phyloP scores from a whole-genome alignment of 2,113 vertebrate genomes.

The Laticauda laticaudata region DNA sequence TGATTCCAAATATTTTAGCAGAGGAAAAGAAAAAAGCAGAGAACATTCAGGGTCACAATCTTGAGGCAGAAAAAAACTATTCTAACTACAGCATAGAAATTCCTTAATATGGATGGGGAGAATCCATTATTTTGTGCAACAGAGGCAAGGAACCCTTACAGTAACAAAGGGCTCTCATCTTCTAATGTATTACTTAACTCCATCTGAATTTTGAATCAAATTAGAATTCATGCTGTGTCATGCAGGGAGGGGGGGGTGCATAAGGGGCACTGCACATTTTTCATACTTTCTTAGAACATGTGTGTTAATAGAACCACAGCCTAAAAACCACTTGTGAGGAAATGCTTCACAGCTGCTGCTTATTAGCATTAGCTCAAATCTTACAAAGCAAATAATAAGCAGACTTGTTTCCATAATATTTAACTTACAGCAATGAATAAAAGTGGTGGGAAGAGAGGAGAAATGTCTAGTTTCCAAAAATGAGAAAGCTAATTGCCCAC shows the following conservation, averaged over 20 bases:
- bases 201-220: conserved; percentile 29
- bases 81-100: not conserved
- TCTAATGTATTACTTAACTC: conserved; percentile 23
- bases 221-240: conserved; percentile 40
- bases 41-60: not conserved
- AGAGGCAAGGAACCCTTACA: not conserved
- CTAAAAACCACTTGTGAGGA: conserved; percentile 70
- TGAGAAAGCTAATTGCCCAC: conserved; percentile 54
- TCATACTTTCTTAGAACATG: conserved; percentile 55
- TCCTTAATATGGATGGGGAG: not conserved
- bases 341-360: conserved; percentile 73
- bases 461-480: conserved; percentile 58
- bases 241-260: not conserved
- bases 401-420: conserved; percentile 73
- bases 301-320: conserved; percentile 62
- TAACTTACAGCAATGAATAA: conserved; percentile 67
- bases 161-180: not conserved
- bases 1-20: not conserved
- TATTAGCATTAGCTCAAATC: conserved; percentile 76
- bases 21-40: not conserved
- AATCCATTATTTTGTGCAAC: not conserved
- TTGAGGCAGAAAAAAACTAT: not conserved
- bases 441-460: conserved; percentile 44
- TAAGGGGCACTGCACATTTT: conserved; percentile 3
- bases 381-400: conserved; percentile 75